Percentiles rank a stretch among this genome's conserved stretches.
phyloP scores from a whole-genome alignment of 2,113 vertebrate species.

The Odontophorus gujanensis region DNA sequence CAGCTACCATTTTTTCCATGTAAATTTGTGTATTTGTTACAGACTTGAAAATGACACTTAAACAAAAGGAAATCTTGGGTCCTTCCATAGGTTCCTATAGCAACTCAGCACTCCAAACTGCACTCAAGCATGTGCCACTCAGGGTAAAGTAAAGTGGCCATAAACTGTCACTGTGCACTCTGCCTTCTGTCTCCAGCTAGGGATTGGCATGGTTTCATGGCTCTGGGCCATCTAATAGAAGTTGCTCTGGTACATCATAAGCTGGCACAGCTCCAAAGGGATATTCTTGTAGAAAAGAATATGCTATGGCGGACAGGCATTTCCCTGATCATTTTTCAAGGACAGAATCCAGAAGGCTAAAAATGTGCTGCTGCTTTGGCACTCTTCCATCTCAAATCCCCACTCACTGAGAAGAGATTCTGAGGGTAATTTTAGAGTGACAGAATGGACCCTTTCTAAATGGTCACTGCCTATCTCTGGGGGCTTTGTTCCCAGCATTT shows the following conservation, averaged over 20 bases:
- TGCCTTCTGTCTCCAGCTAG: not conserved
- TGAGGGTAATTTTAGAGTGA: not conserved
- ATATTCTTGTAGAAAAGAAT: constrained; percentile 9
- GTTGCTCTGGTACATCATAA: not conserved
- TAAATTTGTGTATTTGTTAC: not conserved
- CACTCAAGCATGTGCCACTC: not conserved
- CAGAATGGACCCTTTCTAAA: not conserved
- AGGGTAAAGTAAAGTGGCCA: not conserved
- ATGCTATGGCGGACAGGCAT: not conserved
- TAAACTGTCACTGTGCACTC: not conserved
- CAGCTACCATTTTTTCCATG: not conserved
- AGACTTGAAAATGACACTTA: not conserved
- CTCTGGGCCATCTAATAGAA: not conserved
- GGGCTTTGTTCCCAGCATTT: not conserved
- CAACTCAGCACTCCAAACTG: not conserved
- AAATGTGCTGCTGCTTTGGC: not conserved
- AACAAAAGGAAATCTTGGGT: not conserved
- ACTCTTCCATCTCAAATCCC: not conserved
- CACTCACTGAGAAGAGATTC: not conserved
- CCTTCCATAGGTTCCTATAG: not conserved
- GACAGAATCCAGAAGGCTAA: not conserved
- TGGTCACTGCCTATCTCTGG: not conserved
- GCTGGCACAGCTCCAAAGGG: constrained; percentile 23
- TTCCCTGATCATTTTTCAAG: not conserved
- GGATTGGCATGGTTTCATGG: constrained; percentile 18